Conservation (phyloP, 1,140 invertebrate genomes). For the Thalassaphorura encarpata region DNA sequence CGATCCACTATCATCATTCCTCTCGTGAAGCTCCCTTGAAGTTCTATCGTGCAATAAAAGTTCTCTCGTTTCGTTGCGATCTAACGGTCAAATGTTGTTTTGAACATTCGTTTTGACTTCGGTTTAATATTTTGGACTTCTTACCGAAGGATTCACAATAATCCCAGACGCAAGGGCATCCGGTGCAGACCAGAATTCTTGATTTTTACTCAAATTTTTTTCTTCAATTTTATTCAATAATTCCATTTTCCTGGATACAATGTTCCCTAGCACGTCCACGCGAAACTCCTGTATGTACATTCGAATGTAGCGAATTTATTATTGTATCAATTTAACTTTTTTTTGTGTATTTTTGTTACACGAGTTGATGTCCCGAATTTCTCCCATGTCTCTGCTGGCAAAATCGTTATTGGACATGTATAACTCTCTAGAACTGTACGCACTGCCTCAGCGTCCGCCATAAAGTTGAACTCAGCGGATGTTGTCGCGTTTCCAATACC, state of each 20-base stretch:
- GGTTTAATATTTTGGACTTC: background rate
- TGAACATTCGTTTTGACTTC: background rate
- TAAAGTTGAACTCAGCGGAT: slow-evolving; percentile 69
- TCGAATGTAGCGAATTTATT: no score
- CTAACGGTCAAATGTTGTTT: background rate
- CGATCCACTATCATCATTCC: slow-evolving; percentile 52
- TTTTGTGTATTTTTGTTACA: no score
- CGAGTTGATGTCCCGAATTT: slow-evolving; percentile 11
- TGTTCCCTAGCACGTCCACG: slow-evolving; percentile 39
- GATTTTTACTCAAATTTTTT: slow-evolving; percentile 34
- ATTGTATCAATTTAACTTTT: no score
- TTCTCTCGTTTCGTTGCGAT: background rate
- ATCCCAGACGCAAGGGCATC: slow-evolving; percentile 47
- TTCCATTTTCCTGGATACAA: slow-evolving; percentile 39
- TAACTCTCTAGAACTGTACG: slow-evolving; percentile 52
- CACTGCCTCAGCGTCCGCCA: slow-evolving; percentile 64
- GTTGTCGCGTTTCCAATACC: background rate
- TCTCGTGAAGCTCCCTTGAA: slow-evolving; percentile 45
- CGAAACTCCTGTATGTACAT: no score
- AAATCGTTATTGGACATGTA: slow-evolving; percentile 46
- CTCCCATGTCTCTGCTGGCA: slow-evolving; percentile 53
- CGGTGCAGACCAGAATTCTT: slow-evolving; percentile 42
- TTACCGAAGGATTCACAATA: slow-evolving; percentile 37
- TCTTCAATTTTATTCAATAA: slow-evolving; percentile 47
- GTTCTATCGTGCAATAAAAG: slow-evolving; percentile 41